Base-by-base conservation (phyloP, 2,113 vertebrate species). In the Scytalopus superciliaris region DNA sequence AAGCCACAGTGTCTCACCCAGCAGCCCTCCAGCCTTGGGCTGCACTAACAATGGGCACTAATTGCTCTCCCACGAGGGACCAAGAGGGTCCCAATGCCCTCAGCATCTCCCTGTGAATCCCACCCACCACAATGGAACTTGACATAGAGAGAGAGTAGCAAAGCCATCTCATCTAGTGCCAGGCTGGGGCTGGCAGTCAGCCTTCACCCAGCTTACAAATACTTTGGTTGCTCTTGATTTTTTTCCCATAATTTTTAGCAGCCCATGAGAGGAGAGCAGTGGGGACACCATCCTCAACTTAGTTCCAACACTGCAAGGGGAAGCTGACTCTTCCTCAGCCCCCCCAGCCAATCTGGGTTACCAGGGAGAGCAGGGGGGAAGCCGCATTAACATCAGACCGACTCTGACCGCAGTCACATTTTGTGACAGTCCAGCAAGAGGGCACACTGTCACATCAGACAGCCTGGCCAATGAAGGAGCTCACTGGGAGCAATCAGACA, bases 41-140 rank as follows among this genome's bases (percentile, higher is more conserved):
- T 80, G 40, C 33, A 25, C 56, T 60, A 45, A 66, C 37, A 31
- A 18, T 0, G 0, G 45, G 40, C 83, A 74, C 55, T 7, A 13
- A 35, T 31, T 1, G 0, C 13, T 62, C 45, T 60, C 62, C 66
- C 79, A 44, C 19, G 40, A 47, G 59, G 19, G 17, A 42, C 59
- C 23, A 4, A 6, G 42, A 14, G 23, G 21, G 4, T 45, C 22
- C 37, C 5, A 6, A 6, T 42, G 56, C 33, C 39, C 44, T 56
- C 80, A 30, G 37, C 7, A 6, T 55, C 37, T 31, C 68, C 53
- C 80, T 35, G 31, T 31, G 70, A 80, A 55, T 83, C 28, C 31
- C 56, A 75, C n/a, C 12, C 14, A 70, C 9, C 35, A 50, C 50
- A 68, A 53, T 4, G 31, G 67, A 67, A 63, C 35, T 2, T 50